A percentile compares a stretch with the other conserved stretches of the same genome.
Conservation (phyloP, 2,797 vertebrate species). For the Falco peregrinus region DNA sequence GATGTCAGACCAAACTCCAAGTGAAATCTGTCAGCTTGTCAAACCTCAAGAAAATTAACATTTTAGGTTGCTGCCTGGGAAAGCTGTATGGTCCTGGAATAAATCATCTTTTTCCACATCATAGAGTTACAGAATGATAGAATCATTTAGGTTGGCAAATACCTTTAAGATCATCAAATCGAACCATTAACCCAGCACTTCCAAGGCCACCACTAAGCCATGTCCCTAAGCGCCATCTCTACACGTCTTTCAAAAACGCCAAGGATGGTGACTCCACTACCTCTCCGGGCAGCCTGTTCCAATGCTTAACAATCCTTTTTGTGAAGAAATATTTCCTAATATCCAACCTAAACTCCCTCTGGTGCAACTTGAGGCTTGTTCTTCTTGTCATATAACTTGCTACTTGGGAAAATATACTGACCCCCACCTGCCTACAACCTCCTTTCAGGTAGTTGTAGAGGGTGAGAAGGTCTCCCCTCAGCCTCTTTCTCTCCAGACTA, state of each 20-base stretch:
- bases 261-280: not conserved
- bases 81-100: not conserved
- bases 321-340: too few species aligned
- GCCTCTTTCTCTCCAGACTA: too few species aligned
- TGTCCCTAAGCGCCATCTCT: not conserved
- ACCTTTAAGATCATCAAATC: not conserved
- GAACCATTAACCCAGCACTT: not conserved
- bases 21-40: not conserved
- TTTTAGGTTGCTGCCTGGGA: not conserved
- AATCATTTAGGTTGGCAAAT: not conserved
- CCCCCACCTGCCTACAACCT: too few species aligned
- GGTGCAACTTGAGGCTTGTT: too few species aligned
- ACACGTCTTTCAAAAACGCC: not conserved
- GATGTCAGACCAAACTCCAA: not conserved
- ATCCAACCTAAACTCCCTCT: too few species aligned
- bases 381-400: too few species aligned
- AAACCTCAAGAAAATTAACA: not conserved
- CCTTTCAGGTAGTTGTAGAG: too few species aligned
- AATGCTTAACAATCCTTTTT: too few species aligned
- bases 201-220: not conserved
- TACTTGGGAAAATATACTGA: too few species aligned
- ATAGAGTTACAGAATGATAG: too few species aligned
- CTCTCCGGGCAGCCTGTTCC: not conserved
- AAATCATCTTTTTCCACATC: not conserved
- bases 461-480: too few species aligned